Conservation (phyloP, 2,888 invertebrate species). For the Smittia sp. region DNA sequence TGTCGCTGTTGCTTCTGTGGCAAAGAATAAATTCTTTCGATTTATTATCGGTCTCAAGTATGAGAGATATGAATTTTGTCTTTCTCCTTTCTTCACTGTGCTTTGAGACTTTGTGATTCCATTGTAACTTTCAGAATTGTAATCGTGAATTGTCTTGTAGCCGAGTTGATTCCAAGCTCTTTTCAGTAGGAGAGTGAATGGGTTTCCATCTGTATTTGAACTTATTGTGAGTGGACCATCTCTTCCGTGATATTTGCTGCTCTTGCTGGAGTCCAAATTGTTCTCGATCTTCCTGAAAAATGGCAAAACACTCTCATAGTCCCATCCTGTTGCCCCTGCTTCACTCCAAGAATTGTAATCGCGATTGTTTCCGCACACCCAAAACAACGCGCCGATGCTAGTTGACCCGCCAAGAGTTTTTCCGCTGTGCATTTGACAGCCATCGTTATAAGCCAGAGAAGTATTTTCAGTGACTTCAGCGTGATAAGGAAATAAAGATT, state of each 20-base stretch:
- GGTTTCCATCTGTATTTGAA: constrained; percentile 46
- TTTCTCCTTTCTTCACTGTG: constrained; percentile 59
- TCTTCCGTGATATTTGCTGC: constrained; percentile 55
- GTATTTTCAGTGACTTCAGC: too few species aligned
- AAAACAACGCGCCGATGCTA: too few species aligned
- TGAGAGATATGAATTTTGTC: constrained; percentile 61
- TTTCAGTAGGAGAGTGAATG: constrained; percentile 62
- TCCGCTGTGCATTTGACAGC: too few species aligned
- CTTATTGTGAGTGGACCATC: constrained; percentile 60
- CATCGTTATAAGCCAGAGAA: too few species aligned
- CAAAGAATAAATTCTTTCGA: constrained; percentile 59
- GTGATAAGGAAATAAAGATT: too few species aligned
- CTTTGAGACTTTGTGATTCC: constrained; percentile 59
- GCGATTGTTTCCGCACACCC: constrained; percentile 58
- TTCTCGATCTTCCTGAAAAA: constrained; percentile 79
- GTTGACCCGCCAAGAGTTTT: too few species aligned
- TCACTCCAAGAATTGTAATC: constrained; percentile 77
- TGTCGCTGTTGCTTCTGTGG: constrained; percentile 57
- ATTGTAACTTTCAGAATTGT: constrained; percentile 46
- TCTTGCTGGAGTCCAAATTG: constrained; percentile 58
- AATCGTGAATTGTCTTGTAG: constrained; percentile 45
- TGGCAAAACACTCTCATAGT: constrained; percentile 66
- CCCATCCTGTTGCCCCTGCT: constrained; percentile 71
- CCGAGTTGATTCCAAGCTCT: constrained; percentile 61
- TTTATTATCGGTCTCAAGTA: constrained; percentile 56